Percentiles rank a stretch among this genome's conserved stretches.
Conservation (phyloP, 1,140 invertebrate species). For the Teleopsis dalmanni region DNA sequence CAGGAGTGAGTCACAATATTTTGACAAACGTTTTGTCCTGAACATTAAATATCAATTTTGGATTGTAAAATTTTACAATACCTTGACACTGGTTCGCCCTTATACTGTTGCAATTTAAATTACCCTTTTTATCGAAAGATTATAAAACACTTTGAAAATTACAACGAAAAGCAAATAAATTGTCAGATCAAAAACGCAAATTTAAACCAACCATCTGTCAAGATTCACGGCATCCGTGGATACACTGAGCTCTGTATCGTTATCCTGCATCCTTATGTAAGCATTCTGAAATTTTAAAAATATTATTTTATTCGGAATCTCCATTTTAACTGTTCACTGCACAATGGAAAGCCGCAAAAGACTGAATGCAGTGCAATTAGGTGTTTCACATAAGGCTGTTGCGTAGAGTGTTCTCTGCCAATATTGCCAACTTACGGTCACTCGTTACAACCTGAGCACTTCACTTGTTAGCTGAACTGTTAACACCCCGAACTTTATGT, state of each 20-base stretch:
- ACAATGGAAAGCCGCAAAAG: too few species aligned
- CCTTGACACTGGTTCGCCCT: constrained; percentile 1
- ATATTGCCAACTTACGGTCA: too few species aligned
- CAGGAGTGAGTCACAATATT: constrained; percentile 4
- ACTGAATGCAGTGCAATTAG: too few species aligned
- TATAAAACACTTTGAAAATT: not conserved
- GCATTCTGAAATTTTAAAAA: not conserved
- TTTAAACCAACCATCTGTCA: constrained; percentile 41
- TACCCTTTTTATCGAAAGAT: too few species aligned
- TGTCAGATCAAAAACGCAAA: constrained; percentile 37
- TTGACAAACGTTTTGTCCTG: constrained; percentile 2
- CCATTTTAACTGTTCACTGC: too few species aligned
- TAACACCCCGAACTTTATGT: too few species aligned
- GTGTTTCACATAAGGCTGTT: too few species aligned
- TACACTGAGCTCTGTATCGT: too few species aligned
- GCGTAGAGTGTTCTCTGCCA: too few species aligned
- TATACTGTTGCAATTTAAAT: constrained; percentile 4
- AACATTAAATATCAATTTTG: constrained; percentile 7
- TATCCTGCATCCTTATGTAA: not conserved
- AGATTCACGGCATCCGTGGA: constrained; percentile 28
- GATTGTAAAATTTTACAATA: constrained; percentile 3
- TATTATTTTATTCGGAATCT: too few species aligned
- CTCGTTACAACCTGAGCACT: too few species aligned
- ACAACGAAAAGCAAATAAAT: constrained; percentile 21
- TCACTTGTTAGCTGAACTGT: too few species aligned